A percentile compares a stretch with the other conserved stretches of the same genome.
Evolutionary conservation across 2,113 vertebrate genomes (phyloP).

Genomic region (Bucco capensis): DNA sequence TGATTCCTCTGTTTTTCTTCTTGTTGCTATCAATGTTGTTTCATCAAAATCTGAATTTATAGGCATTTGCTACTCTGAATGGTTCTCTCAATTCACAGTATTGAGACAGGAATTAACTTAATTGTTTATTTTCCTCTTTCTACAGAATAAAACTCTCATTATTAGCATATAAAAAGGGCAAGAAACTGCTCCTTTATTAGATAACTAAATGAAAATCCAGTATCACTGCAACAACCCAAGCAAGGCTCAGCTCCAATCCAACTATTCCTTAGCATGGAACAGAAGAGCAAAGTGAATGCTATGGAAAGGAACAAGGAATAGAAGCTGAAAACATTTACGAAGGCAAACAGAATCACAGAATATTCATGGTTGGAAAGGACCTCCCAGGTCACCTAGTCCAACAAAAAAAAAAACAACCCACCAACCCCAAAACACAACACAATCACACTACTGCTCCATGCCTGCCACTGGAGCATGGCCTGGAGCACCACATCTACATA

Average conservation of each 20-base stretch:
- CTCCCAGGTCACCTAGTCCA: too few species aligned
- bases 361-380: too few species aligned
- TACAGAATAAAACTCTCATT: neutral
- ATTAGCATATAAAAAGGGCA: neutral
- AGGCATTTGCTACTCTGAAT: neutral
- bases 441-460: too few species aligned
- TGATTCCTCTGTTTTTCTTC: conserved; percentile 7
- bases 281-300: neutral
- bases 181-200: too few species aligned
- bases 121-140: neutral
- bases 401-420: too few species aligned
- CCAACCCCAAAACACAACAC: too few species aligned
- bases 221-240: neutral
- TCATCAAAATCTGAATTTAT: conserved; percentile 20
- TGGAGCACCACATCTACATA: too few species aligned
- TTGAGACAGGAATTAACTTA: neutral
- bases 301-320: neutral
- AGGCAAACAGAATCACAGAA: too few species aligned
- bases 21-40: conserved; percentile 46
- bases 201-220: neutral
- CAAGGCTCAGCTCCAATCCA: neutral
- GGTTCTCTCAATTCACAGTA: neutral
- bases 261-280: neutral
- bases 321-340: neutral
- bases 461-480: too few species aligned